Base-by-base conservation (phyloP, 1,140 invertebrate species). In the Chrysopa pallens region DNA sequence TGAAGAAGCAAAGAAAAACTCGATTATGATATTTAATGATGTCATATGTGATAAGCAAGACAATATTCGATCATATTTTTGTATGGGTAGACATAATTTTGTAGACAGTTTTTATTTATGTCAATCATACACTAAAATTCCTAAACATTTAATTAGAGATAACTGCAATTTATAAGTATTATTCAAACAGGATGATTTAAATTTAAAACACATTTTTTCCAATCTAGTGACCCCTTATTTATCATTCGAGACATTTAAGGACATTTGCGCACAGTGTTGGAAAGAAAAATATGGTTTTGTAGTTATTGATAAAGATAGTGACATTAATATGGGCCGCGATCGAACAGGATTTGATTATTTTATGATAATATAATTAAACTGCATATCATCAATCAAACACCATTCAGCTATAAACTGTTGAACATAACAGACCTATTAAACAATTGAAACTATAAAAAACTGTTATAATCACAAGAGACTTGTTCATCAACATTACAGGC, bases 101-200 rank as follows among this genome's bases (percentile, higher is more conserved):
- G 50, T 60, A 29, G 58, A 62, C 48, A 48, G 48, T 46, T 63
- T 63, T 46, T 64, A 58, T 52, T 44, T 64, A 15, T 53, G 41
- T 48, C 57, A 61, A 53, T 55, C 56, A 11, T 62, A 61, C 47
- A 46, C 52, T 12, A 46, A 46, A 36, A 58, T 61, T 36, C 56
- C 55, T 6, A 64, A 64, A 53, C 57, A 61, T 48, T 42, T 63
- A n/a, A 49, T 62, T 38, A 45, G 56, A 29, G 58, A 62, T 48
- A 63, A 60, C 50, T 50, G 53, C 7, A 63, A 63, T 47, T 51
- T 64, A 23, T 38, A 63, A 14, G 48, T 59, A 38, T 6, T 61
- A n/a, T 64, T 64, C 45, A 55, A 53, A 45, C 56, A 61, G 49
- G 57, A 64, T 54, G 55, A 59, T 29, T 46, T 52, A 9, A 65